Percentiles rank a stretch among this genome's conserved stretches.
Conservation (phyloP, 2,797 vertebrate genomes). For the Eutrigla gurnardus region DNA sequence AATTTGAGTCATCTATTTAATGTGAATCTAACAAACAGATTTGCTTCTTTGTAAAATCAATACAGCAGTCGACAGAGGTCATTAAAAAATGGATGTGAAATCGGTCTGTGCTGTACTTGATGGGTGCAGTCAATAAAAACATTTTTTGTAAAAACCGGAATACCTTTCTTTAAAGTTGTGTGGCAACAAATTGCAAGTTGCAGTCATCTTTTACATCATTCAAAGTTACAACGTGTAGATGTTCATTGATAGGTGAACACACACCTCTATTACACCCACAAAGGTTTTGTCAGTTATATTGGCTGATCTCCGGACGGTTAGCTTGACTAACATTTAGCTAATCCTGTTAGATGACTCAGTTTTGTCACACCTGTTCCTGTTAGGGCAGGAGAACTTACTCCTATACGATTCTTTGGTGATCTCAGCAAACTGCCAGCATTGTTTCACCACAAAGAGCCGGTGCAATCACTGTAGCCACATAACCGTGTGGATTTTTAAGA, state of each 20-base stretch:
- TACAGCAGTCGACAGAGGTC: neutral
- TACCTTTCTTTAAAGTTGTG: neutral
- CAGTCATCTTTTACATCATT: neutral
- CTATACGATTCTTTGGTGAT: neutral
- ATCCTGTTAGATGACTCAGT: neutral
- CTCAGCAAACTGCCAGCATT: neutral
- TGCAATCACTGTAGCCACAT: neutral
- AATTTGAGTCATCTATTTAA: neutral
- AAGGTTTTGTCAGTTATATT: neutral
- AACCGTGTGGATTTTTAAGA: neutral
- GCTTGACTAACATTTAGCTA: neutral
- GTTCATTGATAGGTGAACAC: neutral
- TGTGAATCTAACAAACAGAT: neutral
- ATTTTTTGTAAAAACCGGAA: neutral
- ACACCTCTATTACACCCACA: constrained; percentile 10
- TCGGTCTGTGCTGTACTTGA: neutral
- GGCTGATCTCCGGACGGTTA: neutral
- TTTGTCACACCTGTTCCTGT: constrained; percentile 3
- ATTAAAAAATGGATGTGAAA: neutral
- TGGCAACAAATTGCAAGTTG: too few relatives aligned
- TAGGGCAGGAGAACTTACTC: neutral
- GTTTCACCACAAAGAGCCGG: neutral
- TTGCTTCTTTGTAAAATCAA: neutral
- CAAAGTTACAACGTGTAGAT: neutral
- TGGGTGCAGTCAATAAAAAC: neutral